These are phyloP conservation scores for Bucco capensis DNA, from an alignment of 2,113 vertebrate species.

Conservation along the genomic window DNA sequence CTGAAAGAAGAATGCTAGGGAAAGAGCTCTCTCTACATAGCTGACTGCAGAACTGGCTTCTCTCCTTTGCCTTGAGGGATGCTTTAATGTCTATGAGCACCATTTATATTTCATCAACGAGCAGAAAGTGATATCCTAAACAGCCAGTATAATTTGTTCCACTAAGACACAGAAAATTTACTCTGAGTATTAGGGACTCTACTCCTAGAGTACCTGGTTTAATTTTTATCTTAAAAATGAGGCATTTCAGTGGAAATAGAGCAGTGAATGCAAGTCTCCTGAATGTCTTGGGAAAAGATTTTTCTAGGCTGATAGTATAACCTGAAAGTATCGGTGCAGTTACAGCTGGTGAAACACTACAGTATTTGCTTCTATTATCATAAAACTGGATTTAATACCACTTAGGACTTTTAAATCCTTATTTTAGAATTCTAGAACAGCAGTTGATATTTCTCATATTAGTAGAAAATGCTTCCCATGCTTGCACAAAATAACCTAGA, in stretches of 20 bases:
- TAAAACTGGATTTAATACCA: background rate
- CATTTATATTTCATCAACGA: background rate
- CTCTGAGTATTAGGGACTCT: background rate
- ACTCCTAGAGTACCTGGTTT: background rate
- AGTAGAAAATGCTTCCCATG: background rate
- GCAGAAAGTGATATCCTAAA: background rate
- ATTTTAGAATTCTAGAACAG: background rate
- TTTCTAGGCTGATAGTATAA: background rate
- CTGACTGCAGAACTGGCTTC: background rate
- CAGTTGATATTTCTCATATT: background rate
- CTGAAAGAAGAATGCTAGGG: background rate
- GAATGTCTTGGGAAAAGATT: background rate
- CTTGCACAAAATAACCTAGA: background rate
- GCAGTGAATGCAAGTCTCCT: background rate
- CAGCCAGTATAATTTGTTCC: background rate
- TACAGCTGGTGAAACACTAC: background rate
- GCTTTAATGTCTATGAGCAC: background rate
- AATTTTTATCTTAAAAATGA: background rate
- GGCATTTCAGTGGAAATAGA: background rate
- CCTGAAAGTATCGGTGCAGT: background rate
- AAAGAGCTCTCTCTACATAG: background rate
- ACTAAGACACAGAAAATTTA: conserved; percentile 9
- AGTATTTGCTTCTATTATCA: background rate
- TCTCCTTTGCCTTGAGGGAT: background rate
- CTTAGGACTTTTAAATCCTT: background rate